These are phyloP conservation scores for Scaptomyza polygonia DNA, from an alignment of 2,888 invertebrate species.

Conservation along the genomic window DNA sequence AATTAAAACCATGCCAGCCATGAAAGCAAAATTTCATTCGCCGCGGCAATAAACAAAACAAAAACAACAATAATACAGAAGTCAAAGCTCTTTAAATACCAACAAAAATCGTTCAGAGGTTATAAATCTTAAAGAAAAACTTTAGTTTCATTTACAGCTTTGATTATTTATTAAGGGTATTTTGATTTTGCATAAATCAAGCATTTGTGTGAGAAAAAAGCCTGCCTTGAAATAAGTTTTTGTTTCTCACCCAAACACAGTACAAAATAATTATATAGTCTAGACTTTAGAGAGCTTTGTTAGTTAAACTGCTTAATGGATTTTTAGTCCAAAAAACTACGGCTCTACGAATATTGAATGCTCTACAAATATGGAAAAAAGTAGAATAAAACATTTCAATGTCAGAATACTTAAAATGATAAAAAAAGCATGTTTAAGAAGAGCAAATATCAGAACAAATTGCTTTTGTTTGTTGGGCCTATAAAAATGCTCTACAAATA, in stretches of 20 bases:
- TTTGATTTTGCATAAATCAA: constrained; percentile 1
- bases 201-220: background rate
- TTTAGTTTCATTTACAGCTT: background rate
- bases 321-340: too few species aligned
- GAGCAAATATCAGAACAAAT: too few species aligned
- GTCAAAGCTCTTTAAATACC: background rate
- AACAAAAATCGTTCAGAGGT: background rate
- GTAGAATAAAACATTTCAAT: too few species aligned
- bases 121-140: background rate
- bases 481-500: too few species aligned
- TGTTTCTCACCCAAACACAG: constrained; percentile 9
- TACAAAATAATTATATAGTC: background rate
- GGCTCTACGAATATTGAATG: too few species aligned
- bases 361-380: too few species aligned
- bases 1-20: constrained; percentile 59
- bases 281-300: background rate
- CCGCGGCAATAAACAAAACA: constrained; percentile 2
- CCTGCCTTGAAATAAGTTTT: background rate
- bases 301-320: too few species aligned
- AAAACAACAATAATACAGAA: background rate
- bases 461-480: too few species aligned
- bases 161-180: background rate
- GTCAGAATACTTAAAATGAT: too few species aligned
- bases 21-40: constrained; percentile 65
- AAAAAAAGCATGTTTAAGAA: too few species aligned